phyloP scores from a whole-genome alignment of 2,113 vertebrate genomes.

The Tauraco erythrolophus region DNA sequence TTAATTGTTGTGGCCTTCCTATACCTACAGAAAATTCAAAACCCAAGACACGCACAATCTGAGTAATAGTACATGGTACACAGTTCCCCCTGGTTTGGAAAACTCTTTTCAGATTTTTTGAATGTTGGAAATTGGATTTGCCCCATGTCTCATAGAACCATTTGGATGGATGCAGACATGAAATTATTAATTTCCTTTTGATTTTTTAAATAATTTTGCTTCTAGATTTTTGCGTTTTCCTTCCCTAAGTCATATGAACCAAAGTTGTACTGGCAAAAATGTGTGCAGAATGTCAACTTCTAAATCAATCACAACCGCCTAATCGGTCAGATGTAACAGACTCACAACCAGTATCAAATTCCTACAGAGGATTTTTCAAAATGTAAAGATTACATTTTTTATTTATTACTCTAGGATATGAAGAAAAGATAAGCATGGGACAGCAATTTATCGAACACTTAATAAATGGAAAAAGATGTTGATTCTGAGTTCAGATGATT shows the following conservation, averaged over 20 bases:
- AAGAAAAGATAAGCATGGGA: not conserved
- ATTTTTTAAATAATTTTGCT: not conserved
- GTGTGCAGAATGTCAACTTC: not conserved
- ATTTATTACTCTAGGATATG: not conserved
- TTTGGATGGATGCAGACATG: not conserved
- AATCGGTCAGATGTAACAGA: not conserved
- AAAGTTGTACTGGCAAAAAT: not conserved
- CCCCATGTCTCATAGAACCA: accelerated
- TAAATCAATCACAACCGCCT: not conserved
- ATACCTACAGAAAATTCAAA: not conserved
- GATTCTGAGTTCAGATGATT: not conserved
- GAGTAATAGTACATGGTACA: not conserved
- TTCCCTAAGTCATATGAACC: not conserved
- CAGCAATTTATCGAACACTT: not conserved
- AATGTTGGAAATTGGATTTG: not conserved
- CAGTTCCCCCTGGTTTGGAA: not conserved
- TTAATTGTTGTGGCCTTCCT: not conserved
- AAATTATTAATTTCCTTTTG: not conserved
- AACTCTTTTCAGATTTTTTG: not conserved
- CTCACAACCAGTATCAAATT: not conserved
- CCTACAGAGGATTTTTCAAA: not conserved
- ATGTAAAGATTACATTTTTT: not conserved
- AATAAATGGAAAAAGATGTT: not conserved
- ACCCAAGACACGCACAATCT: not conserved
- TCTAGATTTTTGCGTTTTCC: not conserved